phyloP scores from a whole-genome alignment of 2,888 invertebrate genomes.

The Taphrorychus bicolor region DNA sequence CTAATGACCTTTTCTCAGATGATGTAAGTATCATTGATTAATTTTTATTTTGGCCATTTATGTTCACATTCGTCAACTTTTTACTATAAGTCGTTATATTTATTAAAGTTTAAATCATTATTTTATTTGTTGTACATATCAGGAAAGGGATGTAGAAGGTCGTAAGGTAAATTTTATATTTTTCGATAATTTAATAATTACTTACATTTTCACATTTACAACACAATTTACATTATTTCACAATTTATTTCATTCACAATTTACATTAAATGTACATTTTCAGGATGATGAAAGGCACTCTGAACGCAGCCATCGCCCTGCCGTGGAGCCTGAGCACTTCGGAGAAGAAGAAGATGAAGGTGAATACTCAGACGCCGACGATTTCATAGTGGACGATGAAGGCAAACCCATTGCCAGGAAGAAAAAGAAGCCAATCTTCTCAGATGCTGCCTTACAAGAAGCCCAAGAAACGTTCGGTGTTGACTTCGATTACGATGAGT shows the following conservation, averaged over 20 bases:
- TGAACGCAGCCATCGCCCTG: slow-evolving; percentile 70
- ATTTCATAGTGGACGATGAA: slow-evolving; percentile 97
- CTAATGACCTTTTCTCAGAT: slow-evolving; percentile 88
- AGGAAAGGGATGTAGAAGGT: slow-evolving; percentile 31
- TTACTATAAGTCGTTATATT: no score
- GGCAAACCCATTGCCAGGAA: slow-evolving; percentile 86
- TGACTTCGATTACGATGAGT: slow-evolving; percentile 96
- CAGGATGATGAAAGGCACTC: slow-evolving; percentile 83
- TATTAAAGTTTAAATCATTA: background rate
- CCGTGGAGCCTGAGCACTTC: slow-evolving; percentile 69
- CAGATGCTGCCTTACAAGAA: slow-evolving; percentile 92
- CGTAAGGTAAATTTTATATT: slow-evolving; percentile 20
- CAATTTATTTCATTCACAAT: slow-evolving; percentile 10
- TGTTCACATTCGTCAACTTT: no score
- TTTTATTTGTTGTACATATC: slow-evolving; percentile 6
- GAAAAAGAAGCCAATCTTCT: slow-evolving; percentile 82
- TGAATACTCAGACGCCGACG: slow-evolving; percentile 88
- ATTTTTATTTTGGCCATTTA: background rate
- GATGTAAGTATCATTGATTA: slow-evolving; percentile 67
- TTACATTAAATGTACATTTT: slow-evolving; percentile 10
- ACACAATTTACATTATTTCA: no score
- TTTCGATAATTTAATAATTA: no score
- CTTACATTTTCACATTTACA: no score
- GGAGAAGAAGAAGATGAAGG: slow-evolving; percentile 83
- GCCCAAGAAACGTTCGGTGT: slow-evolving; percentile 99